Conservation (phyloP, 2,113 vertebrate species). For the Petromus typicus region DNA sequence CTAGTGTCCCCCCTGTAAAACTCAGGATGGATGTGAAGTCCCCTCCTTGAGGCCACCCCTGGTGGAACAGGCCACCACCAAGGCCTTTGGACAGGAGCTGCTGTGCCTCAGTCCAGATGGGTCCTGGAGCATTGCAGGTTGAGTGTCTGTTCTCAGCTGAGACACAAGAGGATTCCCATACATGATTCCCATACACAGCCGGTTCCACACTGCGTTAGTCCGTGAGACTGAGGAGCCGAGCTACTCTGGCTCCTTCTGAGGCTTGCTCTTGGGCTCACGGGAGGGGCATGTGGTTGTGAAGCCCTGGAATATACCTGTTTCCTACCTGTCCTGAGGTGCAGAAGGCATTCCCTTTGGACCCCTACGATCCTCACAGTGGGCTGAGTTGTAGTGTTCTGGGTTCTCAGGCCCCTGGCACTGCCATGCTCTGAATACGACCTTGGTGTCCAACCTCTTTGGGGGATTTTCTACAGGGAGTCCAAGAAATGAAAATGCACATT, state of each 20-base stretch:
- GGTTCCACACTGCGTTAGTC: neutral
- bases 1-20: neutral
- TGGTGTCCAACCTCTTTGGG: neutral
- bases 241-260: too few relatives aligned
- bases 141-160: neutral
- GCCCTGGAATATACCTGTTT: neutral
- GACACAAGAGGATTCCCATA: neutral
- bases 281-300: neutral
- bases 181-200: neutral
- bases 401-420: neutral
- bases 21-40: neutral
- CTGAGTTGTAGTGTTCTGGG: neutral
- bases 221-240: neutral
- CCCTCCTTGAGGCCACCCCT: neutral
- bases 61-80: neutral
- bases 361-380: neutral
- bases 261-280: neutral
- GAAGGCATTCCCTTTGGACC: neutral
- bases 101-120: neutral
- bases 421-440: neutral
- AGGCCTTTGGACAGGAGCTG: neutral
- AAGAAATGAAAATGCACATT: neutral
- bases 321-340: neutral
- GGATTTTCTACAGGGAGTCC: neutral
- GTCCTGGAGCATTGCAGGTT: neutral